Conservation (phyloP, 2,113 vertebrate species). For the Mus pahari region DNA sequence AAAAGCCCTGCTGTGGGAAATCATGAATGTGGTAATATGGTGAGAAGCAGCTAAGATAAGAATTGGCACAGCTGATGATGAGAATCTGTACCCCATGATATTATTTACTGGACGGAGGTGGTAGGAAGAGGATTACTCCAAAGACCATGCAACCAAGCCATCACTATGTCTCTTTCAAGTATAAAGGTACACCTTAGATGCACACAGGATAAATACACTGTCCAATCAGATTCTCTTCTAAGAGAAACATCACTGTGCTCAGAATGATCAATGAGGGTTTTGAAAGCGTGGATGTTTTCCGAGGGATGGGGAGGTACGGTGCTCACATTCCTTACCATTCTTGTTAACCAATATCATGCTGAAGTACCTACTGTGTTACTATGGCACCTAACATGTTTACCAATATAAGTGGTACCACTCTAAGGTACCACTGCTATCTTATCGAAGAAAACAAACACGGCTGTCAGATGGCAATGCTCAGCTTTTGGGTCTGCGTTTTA, state of each 20-base stretch:
- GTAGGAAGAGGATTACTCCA: neutral
- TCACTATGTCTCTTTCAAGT: neutral
- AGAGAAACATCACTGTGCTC: neutral
- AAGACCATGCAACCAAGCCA: neutral
- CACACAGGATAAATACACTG: neutral
- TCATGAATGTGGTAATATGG: neutral
- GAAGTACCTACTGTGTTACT: neutral
- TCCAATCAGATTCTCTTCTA: neutral
- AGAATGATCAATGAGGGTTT: neutral
- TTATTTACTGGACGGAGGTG: neutral
- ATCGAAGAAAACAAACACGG: neutral
- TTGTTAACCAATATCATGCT: neutral
- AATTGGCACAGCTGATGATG: fast-evolving
- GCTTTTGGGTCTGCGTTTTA: neutral
- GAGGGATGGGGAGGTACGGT: fast-evolving
- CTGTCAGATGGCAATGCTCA: neutral
- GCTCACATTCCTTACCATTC: neutral
- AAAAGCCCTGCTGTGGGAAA: neutral
- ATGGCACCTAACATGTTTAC: neutral
- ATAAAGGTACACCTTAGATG: neutral
- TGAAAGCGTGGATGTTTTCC: neutral
- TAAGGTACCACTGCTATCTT: neutral
- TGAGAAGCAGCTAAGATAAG: neutral
- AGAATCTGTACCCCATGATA: fast-evolving
- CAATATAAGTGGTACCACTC: too few species aligned